Evolutionary conservation across 1,140 invertebrate genomes (phyloP), one percentile per base, ranked within the genome.

Genomic region (Aphelinus certus): DNA sequence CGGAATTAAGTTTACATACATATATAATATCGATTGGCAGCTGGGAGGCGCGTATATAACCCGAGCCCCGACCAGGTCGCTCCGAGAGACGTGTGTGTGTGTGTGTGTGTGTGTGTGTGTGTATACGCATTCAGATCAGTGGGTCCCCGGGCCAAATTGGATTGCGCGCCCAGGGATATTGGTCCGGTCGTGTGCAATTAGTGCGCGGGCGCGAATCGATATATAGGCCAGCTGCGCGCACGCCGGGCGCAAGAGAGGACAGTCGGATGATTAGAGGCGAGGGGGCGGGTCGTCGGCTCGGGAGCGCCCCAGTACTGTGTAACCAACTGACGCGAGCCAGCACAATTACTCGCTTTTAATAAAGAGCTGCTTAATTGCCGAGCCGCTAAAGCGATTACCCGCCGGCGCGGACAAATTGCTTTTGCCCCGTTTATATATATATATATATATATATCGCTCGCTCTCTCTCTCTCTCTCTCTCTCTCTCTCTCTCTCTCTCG

Each of bases 311-410:
- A 26, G 26, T 26, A 26, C 46, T 7, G 56, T 7, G 6, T 7
- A 46, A 7, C 46, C 26, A 63, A 7, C 57, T n/a, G 49, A 55
- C 48, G 48, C 49, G 67, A 57, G 26, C 60, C 57, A 10, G 56
- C 43, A 61, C 53, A 76, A 79, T 76, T 64, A 76, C 70, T 73
- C 69, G 73, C 57, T 79, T 77, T 79, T 75, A 76, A 78, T 78
- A 78, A 77, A 79, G 76, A 76, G 69, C 61, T 68, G 76, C 63
- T 80, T 81, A 80, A 82, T 82, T 81, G 78, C 80, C 78, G 80
- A 77, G 78, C 75, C 71, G 71, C 77, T 80, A 81, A 80, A 77
- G 69, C 76, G 76, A 78, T 81, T 78, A 78, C 72, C 45, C 64
- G 56, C 6, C 26, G 26, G 26, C 26, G 26, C 26, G 26, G 26